A percentile compares a stretch with the other conserved stretches of the same genome.
Evolutionary conservation across 2,888 invertebrate genomes (phyloP).

Genomic region (Habroteleia sp.): DNA sequence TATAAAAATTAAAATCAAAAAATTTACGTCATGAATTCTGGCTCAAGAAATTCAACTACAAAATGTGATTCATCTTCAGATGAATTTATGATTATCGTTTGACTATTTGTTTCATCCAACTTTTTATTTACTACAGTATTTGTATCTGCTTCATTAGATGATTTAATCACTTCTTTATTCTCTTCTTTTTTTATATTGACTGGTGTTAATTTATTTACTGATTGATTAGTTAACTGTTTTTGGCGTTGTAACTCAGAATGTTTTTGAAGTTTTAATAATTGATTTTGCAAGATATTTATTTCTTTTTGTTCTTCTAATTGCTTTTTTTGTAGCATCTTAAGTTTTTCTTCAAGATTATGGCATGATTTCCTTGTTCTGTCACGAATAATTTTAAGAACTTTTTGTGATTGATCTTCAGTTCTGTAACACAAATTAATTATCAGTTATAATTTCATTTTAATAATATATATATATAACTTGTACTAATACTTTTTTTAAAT

Average conservation of each 20-base stretch:
- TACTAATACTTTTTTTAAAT: too few species aligned
- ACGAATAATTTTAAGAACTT: slow-evolving; percentile 25
- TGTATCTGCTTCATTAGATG: too few species aligned
- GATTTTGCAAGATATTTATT: slow-evolving; percentile 60
- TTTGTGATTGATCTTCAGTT: background rate
- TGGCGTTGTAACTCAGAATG: slow-evolving; percentile 2
- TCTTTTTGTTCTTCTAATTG: slow-evolving; percentile 64
- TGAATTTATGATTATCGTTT: too few species aligned
- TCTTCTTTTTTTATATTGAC: too few species aligned
- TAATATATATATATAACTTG: too few species aligned
- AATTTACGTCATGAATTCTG: slow-evolving; percentile 51
- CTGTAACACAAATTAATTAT: background rate
- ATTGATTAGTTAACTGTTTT: too few species aligned
- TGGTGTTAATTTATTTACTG: too few species aligned
- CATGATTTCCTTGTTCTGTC: slow-evolving; percentile 63
- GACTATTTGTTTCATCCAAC: too few species aligned
- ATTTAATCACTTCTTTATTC: too few species aligned
- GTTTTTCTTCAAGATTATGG: slow-evolving; percentile 55
- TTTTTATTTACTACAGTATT: too few species aligned
- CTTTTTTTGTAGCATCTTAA: slow-evolving; percentile 61
- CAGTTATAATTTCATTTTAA: too few species aligned
- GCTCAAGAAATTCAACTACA: slow-evolving; percentile 49
- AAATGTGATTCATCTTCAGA: slow-evolving; percentile 35
- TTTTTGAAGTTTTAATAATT: slow-evolving; percentile 43
- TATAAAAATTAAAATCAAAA: too few species aligned